Conservation (phyloP, 2,888 invertebrate genomes). For the Nephrotoma flavescens region DNA sequence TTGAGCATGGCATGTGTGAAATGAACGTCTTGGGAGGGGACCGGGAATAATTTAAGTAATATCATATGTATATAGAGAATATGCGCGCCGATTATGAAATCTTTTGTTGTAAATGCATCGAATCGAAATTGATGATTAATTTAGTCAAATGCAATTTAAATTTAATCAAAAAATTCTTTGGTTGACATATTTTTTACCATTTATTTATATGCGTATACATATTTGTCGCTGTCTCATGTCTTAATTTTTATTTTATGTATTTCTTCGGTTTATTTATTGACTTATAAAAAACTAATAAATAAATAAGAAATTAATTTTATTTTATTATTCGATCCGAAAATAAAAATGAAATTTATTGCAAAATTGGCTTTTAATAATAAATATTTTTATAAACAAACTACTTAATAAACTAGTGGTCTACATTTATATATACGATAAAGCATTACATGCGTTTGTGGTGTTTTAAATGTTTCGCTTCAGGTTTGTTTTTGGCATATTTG, state of each 20-base stretch:
- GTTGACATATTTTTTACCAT: not conserved
- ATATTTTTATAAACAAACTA: not conserved
- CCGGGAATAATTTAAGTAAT: not conserved
- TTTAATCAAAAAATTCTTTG: not conserved
- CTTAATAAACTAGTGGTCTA: not conserved
- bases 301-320: not conserved
- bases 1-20: not conserved
- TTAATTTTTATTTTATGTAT: not conserved
- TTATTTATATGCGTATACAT: not conserved
- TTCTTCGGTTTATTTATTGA: not conserved
- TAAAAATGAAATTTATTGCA: not conserved
- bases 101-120: not conserved
- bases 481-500: not conserved
- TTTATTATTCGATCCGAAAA: not conserved
- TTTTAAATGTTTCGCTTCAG: not conserved
- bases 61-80: not conserved
- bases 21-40: not conserved
- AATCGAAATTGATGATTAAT: not conserved
- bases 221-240: not conserved
- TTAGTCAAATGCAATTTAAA: not conserved
- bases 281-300: not conserved
- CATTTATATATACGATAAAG: not conserved
- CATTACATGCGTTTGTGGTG: not conserved
- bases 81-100: not conserved
- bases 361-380: not conserved